Conservation (phyloP, 1,140 invertebrate genomes). For the Drosophila mayri region DNA sequence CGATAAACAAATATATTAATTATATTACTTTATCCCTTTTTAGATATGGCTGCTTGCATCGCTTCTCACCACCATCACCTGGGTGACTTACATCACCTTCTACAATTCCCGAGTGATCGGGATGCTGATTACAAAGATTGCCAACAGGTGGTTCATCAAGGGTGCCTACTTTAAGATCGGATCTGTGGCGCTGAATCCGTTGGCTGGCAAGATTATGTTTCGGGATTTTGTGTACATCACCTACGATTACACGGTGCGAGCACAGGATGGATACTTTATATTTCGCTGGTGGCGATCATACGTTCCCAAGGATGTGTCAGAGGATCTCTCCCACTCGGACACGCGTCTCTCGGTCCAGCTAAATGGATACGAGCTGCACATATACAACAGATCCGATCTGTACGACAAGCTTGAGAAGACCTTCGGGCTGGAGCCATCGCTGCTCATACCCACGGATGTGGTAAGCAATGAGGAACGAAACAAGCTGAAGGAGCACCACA, state of each 20-base stretch:
- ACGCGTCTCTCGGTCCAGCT: conserved; percentile 96
- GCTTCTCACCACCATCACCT: conserved; percentile 90
- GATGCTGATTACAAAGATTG: conserved; percentile 94
- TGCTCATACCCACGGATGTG: conserved; percentile 87
- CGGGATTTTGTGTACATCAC: conserved; percentile 97
- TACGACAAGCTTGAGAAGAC: conserved; percentile 95
- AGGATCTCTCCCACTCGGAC: conserved; percentile 98
- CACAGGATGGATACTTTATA: conserved; percentile 98
- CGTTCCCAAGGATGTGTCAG: conserved; percentile 96
- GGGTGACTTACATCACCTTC: conserved; percentile 97
- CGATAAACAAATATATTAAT: not conserved
- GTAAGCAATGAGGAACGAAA: conserved; percentile 72
- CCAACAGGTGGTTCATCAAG: conserved; percentile 94
- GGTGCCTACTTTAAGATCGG: conserved; percentile 96
- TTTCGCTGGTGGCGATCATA: conserved; percentile 99
- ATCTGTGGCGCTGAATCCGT: conserved; percentile 96
- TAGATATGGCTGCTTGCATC: conserved; percentile 89
- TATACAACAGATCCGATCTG: conserved; percentile 96
- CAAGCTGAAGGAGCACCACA: conserved; percentile 86
- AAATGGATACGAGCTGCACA: conserved; percentile 98
- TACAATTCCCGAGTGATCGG: conserved; percentile 97
- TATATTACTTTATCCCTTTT: not conserved
- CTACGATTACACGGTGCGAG: conserved; percentile 96
- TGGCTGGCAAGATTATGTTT: conserved; percentile 99
- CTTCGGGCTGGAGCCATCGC: conserved; percentile 93